Evolutionary conservation across 2,888 invertebrate genomes (phyloP), one percentile per base, ranked within the genome.

Genomic region (Perithous albicinctus): DNA sequence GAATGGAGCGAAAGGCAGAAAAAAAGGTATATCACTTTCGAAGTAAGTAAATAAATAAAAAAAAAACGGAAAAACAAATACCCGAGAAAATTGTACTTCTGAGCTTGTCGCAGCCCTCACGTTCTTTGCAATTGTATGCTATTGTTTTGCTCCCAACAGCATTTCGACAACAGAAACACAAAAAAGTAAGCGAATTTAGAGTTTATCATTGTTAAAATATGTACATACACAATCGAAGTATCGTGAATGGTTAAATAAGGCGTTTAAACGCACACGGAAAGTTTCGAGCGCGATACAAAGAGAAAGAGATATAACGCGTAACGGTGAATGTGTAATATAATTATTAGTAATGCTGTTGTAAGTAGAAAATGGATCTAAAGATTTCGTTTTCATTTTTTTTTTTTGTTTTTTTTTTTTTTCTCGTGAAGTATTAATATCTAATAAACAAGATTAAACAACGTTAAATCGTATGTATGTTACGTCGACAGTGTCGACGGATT

Each of bases 251-350:
- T 51, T 69, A 67, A n/a, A 67, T 8, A n/a, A 23, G 48, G 73
- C 74, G 73, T 78, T 66, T 56, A 15, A 73, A 73, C 72, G 80
- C 76, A 77, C 74, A 81, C n/a, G n/a, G 78, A 63, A 29, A 23
- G 51, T 48, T 26, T n/a, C 61, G 59, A 59, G 2, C 32, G 59
- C 59, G 59, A 59, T 59, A 35, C 59, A 6, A 15, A 59, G 41
- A 64, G 26, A 69, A 8, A 10, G 38, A 59, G 56, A 64, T 41
- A 41, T 48, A 29, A 66, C 38, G 69, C 29, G 63, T 54, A 77
- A 78, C 80, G 79, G 77, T 78, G 74, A 85, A 83, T 80, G 84
- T 85, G 83, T 84, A 83, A 83, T 81, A 84, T 84, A 85, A 84
- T 81, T 76, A 74, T 70, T 70, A 78, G 64, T 67, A 46, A 70